These are phyloP conservation scores for Siderastrea radians DNA, from an alignment of 92 coral and sea anemone species.

Conservation along the genomic window DNA sequence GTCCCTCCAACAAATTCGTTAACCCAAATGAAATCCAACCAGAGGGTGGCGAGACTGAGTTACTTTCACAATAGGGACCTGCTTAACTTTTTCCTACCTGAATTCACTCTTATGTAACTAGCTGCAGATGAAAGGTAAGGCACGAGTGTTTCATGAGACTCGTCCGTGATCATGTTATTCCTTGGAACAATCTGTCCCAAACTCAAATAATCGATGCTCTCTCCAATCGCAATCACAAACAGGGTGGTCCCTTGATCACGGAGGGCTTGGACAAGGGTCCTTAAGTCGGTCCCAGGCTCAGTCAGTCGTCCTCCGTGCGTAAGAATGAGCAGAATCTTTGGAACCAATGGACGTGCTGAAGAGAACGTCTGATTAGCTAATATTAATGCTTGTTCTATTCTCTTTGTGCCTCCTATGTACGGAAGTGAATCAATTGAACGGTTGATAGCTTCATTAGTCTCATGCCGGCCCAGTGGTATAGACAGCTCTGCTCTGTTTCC, in stretches of 20 bases:
- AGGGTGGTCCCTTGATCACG: slow-evolving; percentile 71
- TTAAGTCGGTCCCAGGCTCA: slow-evolving; percentile 59
- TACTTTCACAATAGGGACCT: no score
- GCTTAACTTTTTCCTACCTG: slow-evolving; percentile 47
- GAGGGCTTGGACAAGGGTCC: slow-evolving; percentile 69
- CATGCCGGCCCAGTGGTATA: slow-evolving; percentile 64
- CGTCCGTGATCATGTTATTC: slow-evolving; percentile 66
- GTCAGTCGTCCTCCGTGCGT: slow-evolving; percentile 66
- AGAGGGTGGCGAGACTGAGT: no score
- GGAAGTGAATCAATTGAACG: slow-evolving; percentile 74
- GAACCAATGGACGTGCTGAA: slow-evolving; percentile 68
- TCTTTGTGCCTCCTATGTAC: slow-evolving; percentile 69
- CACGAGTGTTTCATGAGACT: slow-evolving; percentile 50
- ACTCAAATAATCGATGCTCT: slow-evolving; percentile 35
- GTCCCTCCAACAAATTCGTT: no score
- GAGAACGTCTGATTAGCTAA: slow-evolving; percentile 82
- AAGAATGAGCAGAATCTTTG: slow-evolving; percentile 75
- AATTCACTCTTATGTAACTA: slow-evolving; percentile 73
- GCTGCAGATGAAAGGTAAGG: slow-evolving; percentile 78
- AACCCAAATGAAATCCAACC: no score
- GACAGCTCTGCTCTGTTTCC: slow-evolving; percentile 74
- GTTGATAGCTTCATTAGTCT: slow-evolving; percentile 63
- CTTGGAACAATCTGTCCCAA: slow-evolving; percentile 53
- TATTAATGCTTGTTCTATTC: slow-evolving; percentile 73
- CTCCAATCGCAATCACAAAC: slow-evolving; percentile 81